Evolutionary conservation across 1,140 invertebrate genomes (phyloP), one percentile per base, ranked within the genome.

Genomic region (Nylanderia fulva): DNA sequence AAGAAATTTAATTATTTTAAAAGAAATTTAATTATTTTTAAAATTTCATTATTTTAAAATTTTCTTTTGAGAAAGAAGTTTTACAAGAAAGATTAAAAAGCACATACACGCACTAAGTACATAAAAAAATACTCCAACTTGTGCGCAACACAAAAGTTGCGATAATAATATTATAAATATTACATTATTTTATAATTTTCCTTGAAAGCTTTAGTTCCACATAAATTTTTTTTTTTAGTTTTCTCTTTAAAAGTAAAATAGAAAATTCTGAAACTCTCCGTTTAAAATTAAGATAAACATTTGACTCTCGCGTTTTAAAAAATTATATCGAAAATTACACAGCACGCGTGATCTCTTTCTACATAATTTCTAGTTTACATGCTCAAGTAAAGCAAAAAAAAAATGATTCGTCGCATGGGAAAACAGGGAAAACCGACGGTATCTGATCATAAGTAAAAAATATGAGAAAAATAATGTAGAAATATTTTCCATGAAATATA

Each of bases 401-500:
- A 61, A 69, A 61, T 42, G 68, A 88, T 87, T 61, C 8, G 61
- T 36, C 18, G 29, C 18, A 8, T 13, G 63, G 21, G 52, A 61
- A 48, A 52, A 68, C 11, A 56, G 21, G 39, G 5, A 39, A 36
- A 36, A 5, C n/a, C n/a, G n/a, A 24, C n/a, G 66, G 13, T 45
- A 71, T 80, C 24, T 58, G 33, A 82, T 82, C 13, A 1, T 39
- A 15, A 39, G 66, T 2, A 39, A 72, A 42, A 82, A 71, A 69
- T n/a, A 33, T 42, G 7, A 80, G 11, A 80, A 56, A 82, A 82
- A 42, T 68, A 79, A 64, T 36, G 33, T 33, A 60, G 36, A 7
- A 21, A 71, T 71, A 58, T 60, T 82, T 82, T 71, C 15, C 27
- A 5, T 15, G 2, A 1, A 56, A 84, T 84, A 77, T 15, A 48